Percentiles rank a stretch among this genome's conserved stretches.
Conservation (phyloP, 1,140 invertebrate species). For the Semibalanus balanoides region DNA sequence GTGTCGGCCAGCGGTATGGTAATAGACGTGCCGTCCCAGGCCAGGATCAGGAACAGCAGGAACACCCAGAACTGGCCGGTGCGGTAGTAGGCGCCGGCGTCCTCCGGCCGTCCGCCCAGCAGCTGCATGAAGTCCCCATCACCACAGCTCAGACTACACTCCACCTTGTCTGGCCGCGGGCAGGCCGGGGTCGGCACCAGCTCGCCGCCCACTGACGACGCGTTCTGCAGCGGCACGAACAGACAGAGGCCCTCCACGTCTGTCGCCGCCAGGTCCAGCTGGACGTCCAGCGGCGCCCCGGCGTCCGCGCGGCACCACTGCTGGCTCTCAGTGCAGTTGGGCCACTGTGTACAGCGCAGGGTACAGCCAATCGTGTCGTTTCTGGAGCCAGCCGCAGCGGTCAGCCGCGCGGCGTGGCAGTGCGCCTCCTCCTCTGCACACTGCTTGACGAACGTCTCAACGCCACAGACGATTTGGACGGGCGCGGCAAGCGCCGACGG, state of each 20-base stretch:
- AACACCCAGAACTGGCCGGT: conserved; percentile 16
- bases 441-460: not conserved
- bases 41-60: conserved; percentile 11
- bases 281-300: not conserved
- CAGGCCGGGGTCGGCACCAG: not conserved
- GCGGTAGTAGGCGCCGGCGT: not conserved
- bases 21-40: conserved; percentile 13
- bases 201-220: not conserved
- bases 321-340: not conserved
- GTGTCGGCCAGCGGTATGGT: conserved; percentile 17
- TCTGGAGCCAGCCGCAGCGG: not conserved
- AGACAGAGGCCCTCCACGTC: not conserved
- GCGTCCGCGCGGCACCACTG: not conserved
- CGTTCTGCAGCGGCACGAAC: not conserved
- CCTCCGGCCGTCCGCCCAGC: not conserved
- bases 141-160: not conserved
- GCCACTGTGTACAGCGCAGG: not conserved
- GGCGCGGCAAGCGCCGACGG: not conserved
- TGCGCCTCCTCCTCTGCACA: not conserved
- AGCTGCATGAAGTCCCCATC: not conserved
- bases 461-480: not conserved
- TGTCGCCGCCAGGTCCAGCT: not conserved
- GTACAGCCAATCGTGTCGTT: not conserved
- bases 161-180: not conserved
- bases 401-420: not conserved